These are phyloP conservation scores for Platanista minor DNA, from an alignment of 2,113 vertebrate species.

Conservation along the genomic window DNA sequence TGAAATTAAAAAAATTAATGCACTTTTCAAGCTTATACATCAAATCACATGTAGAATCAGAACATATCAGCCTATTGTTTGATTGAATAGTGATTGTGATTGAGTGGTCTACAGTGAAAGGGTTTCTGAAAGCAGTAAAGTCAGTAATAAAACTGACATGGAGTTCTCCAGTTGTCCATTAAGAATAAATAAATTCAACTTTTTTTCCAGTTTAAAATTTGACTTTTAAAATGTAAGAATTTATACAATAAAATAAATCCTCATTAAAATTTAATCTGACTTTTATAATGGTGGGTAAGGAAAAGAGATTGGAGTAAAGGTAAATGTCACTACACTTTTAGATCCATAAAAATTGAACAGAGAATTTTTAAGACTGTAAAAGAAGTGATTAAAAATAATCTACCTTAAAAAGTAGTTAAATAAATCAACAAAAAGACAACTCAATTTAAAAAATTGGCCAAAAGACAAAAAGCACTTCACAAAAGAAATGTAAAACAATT, in stretches of 20 bases:
- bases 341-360: slow-evolving; percentile 8
- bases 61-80: not conserved
- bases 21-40: not conserved
- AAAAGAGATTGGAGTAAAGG: not conserved
- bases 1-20: not conserved
- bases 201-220: not conserved
- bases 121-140: not conserved
- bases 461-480: not conserved
- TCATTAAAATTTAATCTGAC: not conserved
- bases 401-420: slow-evolving; percentile 14
- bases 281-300: not conserved
- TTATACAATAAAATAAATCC: not conserved
- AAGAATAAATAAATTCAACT: not conserved
- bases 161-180: not conserved
- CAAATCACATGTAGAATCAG: not conserved
- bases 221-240: not conserved
- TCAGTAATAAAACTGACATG: not conserved
- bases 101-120: not conserved
- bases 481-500: slow-evolving; percentile 13
- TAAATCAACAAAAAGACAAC: slow-evolving; percentile 14
- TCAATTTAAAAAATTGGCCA: slow-evolving; percentile 5
- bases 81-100: not conserved
- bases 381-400: slow-evolving; percentile 16
- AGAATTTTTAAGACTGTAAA: not conserved
- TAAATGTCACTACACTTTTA: not conserved